Evolutionary conservation across 35 echinoderm and acorn worm genomes (phyloP), one percentile per base, ranked within the genome.

Genomic region (Patiria miniata): DNA sequence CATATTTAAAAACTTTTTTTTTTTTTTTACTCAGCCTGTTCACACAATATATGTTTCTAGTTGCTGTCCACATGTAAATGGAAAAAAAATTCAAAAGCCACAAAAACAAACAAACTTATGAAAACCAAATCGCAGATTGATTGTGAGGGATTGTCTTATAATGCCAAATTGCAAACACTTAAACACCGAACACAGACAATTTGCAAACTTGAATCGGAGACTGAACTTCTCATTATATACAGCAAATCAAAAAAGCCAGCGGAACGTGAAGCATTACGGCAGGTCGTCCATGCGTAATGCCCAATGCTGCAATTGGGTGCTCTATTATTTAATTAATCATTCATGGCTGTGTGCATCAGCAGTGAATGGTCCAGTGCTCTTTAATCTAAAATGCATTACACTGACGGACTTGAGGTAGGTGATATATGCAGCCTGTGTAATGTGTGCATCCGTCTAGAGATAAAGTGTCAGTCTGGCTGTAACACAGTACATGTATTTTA

Each of bases 301-400:
- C 65, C 65, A 30, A 14, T 22, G 65, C 65, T 14, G 34, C 26
- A 26, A 73, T 73, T 73, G 26, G 34, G 65, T 34, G 65, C 65
- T 73, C 65, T 73, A 73, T 73, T 73, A 73, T 73, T 73, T 73
- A 73, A 73, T 73, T 73, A 73, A 73, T 73, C 65, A 73, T 73
- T 73, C 65, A 1, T 26, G 26, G 8, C 8, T 7, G 9, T 26
- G 65, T 73, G 65, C 65, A 73, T 18, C 14, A 73, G 26, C 19
- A 23, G 34, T 73, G 65, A 14, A 23, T 30, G 26, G 65, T 26
- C 65, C 26, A 23, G 34, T 34, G 23, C 3, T 73, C 26, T 23
- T 73, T 73, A 73, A 30, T 73, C 29, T 73, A 73, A 73, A 73
- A 73, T 73, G 19, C 34, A 73, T 73, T 73, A 73, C 29, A 34